Percentiles rank a stretch among this genome's conserved stretches.
Evolutionary conservation across 2,888 invertebrate species (phyloP).

Genomic region (Synergus laeviventris): DNA sequence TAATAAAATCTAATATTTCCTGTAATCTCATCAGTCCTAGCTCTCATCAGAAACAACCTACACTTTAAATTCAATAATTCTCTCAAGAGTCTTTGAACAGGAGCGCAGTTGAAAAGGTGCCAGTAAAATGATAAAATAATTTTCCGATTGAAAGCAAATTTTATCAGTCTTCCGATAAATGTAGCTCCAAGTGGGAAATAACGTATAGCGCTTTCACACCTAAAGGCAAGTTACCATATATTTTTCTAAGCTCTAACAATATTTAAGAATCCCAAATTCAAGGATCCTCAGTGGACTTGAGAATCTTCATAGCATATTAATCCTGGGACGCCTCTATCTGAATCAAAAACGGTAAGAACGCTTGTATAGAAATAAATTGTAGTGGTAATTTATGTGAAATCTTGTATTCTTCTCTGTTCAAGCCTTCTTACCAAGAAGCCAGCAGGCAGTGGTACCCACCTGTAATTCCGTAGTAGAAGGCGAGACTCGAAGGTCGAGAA

Average conservation of each 20-base stretch:
- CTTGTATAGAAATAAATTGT: not conserved
- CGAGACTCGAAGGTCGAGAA: conserved; percentile 72
- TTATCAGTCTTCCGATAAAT: not conserved
- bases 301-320: not conserved
- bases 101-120: not conserved
- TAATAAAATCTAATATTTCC: not conserved
- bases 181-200: not conserved
- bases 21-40: not conserved
- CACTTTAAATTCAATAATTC: not conserved
- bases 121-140: not conserved
- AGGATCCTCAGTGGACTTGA: rapidly evolving
- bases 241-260: not conserved
- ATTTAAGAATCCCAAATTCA: not conserved
- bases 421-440: not conserved
- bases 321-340: conserved; percentile 20
- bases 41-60: not conserved
- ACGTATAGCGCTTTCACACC: not conserved
- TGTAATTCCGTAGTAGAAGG: conserved; percentile 72
- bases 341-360: not conserved
- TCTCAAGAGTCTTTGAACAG: not conserved
- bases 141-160: too few relatives aligned
- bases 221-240: not conserved
- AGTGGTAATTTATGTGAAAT: not conserved
- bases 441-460: conserved; percentile 65
- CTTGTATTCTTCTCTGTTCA: not conserved